Percentiles rank a stretch among this genome's conserved stretches.
These are phyloP conservation scores for Hirudo medicinalis DNA, from an alignment of 1,140 invertebrate species.

Conservation along the genomic window DNA sequence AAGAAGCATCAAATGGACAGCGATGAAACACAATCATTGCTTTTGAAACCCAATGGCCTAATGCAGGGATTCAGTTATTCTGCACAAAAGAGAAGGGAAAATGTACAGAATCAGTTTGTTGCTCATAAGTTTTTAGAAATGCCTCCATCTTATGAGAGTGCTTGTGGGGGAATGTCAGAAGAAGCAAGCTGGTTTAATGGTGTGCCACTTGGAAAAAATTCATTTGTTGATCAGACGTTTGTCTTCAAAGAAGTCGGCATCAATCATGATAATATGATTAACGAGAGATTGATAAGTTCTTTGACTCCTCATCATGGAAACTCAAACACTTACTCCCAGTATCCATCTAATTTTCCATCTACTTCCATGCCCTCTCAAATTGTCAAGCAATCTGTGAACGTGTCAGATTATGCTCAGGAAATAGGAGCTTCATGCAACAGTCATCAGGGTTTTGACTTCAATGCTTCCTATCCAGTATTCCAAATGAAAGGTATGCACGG, in stretches of 20 bases:
- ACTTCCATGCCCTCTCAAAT: too few species aligned
- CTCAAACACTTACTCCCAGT: background rate
- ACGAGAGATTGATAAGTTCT: slow-evolving; percentile 6
- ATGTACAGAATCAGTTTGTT: background rate
- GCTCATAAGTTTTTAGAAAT: slow-evolving; percentile 43
- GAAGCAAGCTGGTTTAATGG: slow-evolving; percentile 52
- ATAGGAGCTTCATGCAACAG: too few species aligned
- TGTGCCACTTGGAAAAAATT: slow-evolving; percentile 23
- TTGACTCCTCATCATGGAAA: background rate
- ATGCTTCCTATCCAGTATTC: too few species aligned
- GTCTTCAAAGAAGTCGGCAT: background rate
- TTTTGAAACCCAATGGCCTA: background rate
- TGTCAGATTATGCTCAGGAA: too few species aligned
- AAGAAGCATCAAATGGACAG: slow-evolving; percentile 5
- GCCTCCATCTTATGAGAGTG: slow-evolving; percentile 70
- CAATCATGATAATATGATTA: background rate
- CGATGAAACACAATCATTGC: background rate
- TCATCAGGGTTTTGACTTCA: too few species aligned
- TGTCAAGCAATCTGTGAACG: too few species aligned
- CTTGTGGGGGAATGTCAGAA: slow-evolving; percentile 31
- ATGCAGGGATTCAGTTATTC: background rate
- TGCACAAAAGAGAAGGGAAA: background rate
- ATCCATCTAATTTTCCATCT: background rate
- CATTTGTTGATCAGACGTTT: slow-evolving; percentile 6
- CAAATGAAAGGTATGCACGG: too few species aligned